Base-by-base conservation (phyloP, 2,797 vertebrate genomes). In the Dicrostonyx torquatus region DNA sequence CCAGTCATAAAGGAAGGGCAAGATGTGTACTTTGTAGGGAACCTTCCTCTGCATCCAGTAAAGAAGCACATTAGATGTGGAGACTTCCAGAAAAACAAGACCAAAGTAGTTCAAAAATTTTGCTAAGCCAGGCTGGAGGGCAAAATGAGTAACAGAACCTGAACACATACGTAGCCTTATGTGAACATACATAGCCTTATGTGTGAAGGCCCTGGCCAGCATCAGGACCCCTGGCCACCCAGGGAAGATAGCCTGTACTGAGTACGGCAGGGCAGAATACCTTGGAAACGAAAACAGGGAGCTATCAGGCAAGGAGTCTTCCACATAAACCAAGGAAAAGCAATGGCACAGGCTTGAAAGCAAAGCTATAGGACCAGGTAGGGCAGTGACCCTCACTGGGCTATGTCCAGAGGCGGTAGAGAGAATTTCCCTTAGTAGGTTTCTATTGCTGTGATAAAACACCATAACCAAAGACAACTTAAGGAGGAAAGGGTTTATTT, bases 71-170 rank as follows among this genome's bases (percentile, higher is more conserved):
- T 72, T 64, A 83, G 45, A 90, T 72, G 6, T 34, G 48, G 48
- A 89, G 48, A 48, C 8, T 50, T 88, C 14, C 45, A 84, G 55
- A 90, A 93, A 75, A 87, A 73, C 14, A 84, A 84, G 13, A 94
- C 4, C 48, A 43, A 82, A 73, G n/a, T 24, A 60, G 15, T n/a
- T 45, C 40, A 77, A 58, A 40, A 45, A 34, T 26, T 68, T 37
- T 17, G 2, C 43, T n/a, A 62, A 89, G 79, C 79, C 53, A 78
- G 66, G 31, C 8, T 66, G 22, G 82, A n/a, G 31, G 29, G n/a
- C 37, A 53, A 17, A 29, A n/a, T 64, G 53, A 45, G 1, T 34
- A 80, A 70, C 60, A 60, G 43, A 37, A 34, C 37, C 22, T 12
- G 64, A 72, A n/a, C 6, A 9, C 26, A 43, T 1, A 29, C 5